A percentile compares a stretch with the other conserved stretches of the same genome.
Conservation (phyloP, 2,888 invertebrate genomes). For the Scaptomyza tumidula region DNA sequence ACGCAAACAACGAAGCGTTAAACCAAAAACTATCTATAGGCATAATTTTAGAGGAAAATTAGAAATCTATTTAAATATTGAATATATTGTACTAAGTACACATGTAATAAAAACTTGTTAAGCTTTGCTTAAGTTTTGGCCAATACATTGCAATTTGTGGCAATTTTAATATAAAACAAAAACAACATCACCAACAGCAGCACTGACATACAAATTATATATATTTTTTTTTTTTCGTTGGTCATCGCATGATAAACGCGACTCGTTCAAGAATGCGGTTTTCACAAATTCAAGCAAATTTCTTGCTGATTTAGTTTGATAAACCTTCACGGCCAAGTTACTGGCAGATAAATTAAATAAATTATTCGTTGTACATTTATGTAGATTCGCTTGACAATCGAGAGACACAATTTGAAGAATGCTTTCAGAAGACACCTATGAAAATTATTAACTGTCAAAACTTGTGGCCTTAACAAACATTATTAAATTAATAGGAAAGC, state of each 20-base stretch:
- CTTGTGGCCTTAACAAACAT: too few relatives aligned
- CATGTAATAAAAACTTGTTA: not conserved
- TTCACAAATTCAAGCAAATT: not conserved
- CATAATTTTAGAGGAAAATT: slow-evolving; percentile 1
- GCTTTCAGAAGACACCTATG: not conserved
- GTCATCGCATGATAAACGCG: not conserved
- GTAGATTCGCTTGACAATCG: not conserved
- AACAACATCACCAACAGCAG: not conserved
- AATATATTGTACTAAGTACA: not conserved
- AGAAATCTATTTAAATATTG: not conserved
- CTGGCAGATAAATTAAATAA: not conserved
- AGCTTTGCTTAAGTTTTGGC: not conserved
- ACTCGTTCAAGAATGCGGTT: slow-evolving; percentile 4
- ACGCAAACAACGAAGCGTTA: not conserved
- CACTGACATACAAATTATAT: not conserved
- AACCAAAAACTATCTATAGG: slow-evolving; percentile 31
- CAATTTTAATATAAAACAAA: not conserved
- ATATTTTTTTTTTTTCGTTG: not conserved
- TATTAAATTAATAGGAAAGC: too few relatives aligned
- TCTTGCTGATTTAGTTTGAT: not conserved
- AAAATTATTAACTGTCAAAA: too few relatives aligned
- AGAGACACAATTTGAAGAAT: not conserved
- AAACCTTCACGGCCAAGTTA: not conserved
- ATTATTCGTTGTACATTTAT: not conserved
- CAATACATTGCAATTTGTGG: not conserved